Conservation (phyloP, 2,113 vertebrate genomes). For the Anthoscopus minutus region DNA sequence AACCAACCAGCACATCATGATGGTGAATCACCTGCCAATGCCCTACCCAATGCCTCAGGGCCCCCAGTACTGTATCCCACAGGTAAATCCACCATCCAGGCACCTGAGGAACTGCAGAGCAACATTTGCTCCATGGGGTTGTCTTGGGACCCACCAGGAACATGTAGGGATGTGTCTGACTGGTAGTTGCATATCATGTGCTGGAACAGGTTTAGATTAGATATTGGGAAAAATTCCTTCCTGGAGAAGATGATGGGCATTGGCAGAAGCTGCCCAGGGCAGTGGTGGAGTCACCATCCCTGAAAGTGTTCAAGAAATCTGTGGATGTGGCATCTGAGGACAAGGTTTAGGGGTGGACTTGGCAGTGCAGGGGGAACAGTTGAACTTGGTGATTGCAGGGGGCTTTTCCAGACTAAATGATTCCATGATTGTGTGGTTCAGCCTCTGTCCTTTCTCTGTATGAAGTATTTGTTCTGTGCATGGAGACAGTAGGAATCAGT, state of each 20-base stretch:
- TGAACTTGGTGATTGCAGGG: neutral
- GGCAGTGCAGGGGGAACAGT: accelerated
- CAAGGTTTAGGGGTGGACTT: neutral
- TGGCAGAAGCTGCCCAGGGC: neutral
- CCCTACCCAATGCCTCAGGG: constrained; percentile 91
- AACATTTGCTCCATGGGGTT: accelerated
- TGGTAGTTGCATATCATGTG: accelerated
- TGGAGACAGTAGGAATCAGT: neutral
- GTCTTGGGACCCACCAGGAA: neutral
- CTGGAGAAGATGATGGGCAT: neutral
- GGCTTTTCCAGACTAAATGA: neutral
- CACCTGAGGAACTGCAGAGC: neutral
- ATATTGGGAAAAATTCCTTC: neutral
- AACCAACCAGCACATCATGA: constrained; percentile 94
- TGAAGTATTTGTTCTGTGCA: neutral
- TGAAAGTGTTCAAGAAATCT: neutral
- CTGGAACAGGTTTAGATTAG: neutral
- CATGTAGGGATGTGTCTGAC: neutral
- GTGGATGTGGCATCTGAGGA: neutral
- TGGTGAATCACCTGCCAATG: constrained; percentile 91
- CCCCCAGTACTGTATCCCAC: constrained; percentile 95
- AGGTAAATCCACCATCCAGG: constrained; percentile 60
- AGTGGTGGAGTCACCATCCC: neutral
- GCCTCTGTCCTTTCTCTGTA: neutral
- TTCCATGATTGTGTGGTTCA: neutral